Conservation (phyloP, 2,113 vertebrate species). For the Nematolebias whitei region DNA sequence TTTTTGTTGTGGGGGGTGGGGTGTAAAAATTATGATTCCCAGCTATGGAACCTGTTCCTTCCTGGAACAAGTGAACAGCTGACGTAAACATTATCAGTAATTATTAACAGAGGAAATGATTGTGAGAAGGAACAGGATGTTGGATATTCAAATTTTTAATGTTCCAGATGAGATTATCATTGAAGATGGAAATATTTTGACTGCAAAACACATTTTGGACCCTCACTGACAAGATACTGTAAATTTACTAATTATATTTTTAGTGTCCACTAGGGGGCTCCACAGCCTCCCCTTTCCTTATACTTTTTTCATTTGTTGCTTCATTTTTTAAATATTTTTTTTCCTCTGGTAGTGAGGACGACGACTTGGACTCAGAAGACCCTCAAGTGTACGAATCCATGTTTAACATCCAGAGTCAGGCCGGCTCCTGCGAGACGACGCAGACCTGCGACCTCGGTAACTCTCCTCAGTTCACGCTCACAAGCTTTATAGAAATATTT, state of each 20-base stretch:
- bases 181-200: too few relatives aligned
- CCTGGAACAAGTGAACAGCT: too few relatives aligned
- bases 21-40: too few relatives aligned
- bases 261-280: constrained; percentile 43
- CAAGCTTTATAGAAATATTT: background rate
- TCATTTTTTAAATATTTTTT: background rate
- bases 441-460: constrained; percentile 80
- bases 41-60: too few relatives aligned
- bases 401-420: constrained; percentile 92
- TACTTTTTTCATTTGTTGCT: background rate
- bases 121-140: too few relatives aligned
- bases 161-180: too few relatives aligned
- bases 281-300: background rate
- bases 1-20: too few relatives aligned
- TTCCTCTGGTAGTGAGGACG: constrained; percentile 55
- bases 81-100: too few relatives aligned
- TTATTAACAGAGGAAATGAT: too few relatives aligned
- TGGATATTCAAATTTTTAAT: too few relatives aligned
- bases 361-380: constrained; percentile 83
- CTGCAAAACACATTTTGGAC: background rate
- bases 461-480: background rate
- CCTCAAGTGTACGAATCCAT: constrained; percentile 92
- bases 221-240: background rate
- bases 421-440: constrained; percentile 37
- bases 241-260: background rate